phyloP scores from a whole-genome alignment of 2,113 vertebrate species.

The Diadophis punctatus region DNA sequence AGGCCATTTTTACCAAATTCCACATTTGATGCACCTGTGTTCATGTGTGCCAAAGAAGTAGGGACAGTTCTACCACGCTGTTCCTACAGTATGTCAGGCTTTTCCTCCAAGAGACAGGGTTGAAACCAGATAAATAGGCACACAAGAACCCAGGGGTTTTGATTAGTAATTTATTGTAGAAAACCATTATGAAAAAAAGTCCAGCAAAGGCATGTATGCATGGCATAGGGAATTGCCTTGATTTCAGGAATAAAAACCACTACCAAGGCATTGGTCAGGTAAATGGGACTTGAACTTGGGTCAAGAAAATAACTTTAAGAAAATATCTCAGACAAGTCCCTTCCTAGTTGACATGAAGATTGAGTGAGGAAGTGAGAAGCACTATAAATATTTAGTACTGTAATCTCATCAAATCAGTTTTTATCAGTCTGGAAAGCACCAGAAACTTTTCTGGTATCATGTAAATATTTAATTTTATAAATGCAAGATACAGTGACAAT shows the following conservation, averaged over 20 bases:
- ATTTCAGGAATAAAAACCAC: background rate
- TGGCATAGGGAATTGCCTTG: background rate
- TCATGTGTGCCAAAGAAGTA: background rate
- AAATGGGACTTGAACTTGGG: background rate
- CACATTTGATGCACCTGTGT: too few relatives aligned
- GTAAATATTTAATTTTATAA: slow-evolving; percentile 27
- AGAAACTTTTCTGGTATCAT: background rate
- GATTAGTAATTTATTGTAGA: background rate
- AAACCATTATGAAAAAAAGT: background rate
- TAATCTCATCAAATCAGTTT: slow-evolving; percentile 26
- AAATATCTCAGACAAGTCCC: background rate
- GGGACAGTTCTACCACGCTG: background rate
- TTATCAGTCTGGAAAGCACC: slow-evolving; percentile 22
- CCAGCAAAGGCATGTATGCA: background rate
- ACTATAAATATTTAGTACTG: slow-evolving; percentile 27
- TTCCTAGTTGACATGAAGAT: background rate
- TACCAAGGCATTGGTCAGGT: background rate
- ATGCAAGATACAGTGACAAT: slow-evolving; percentile 11
- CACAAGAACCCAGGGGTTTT: background rate
- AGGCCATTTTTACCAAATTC: background rate
- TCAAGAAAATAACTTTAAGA: too few relatives aligned
- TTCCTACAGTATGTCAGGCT: background rate
- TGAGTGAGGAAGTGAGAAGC: background rate
- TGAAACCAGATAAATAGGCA: too few relatives aligned
- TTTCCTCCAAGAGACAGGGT: too few relatives aligned